Evolutionary conservation across 2,113 vertebrate genomes (phyloP), one percentile per base, ranked within the genome.

Genomic region (Mustela nigripes): DNA sequence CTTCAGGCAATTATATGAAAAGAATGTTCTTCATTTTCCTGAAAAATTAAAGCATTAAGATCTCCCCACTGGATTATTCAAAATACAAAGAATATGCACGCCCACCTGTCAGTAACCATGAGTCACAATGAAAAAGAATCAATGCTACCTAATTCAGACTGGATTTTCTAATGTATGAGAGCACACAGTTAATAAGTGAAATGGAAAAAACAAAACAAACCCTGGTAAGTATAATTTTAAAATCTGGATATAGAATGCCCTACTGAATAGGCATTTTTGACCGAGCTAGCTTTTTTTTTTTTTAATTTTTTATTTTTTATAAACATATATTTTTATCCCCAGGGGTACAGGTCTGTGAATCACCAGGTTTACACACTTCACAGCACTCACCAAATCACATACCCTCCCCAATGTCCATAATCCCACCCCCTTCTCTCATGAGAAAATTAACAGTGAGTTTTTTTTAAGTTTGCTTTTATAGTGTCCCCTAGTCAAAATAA

Each of bases 401-500:
- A n/a, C n/a, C n/a, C n/a, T n/a, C n/a, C n/a, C n/a, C n/a, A n/a
- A n/a, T n/a, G n/a, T n/a, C n/a, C n/a, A n/a, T n/a, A n/a, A n/a
- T n/a, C n/a, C n/a, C n/a, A n/a, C n/a, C n/a, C n/a, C n/a, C n/a
- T n/a, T n/a, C n/a, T n/a, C n/a, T 69, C 26, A 90, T 65, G 80
- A 97, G 92, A 96, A 97, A 84, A 69, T 67, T 88, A 95, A 84
- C 0, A 79, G 53, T 94, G 39, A 92, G 42, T 21, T 82, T 58
- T 58, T 87, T 62, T 88, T 67, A 85, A 76, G 33, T 50, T 91
- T 89, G 63, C 42, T 88, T 89, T 93, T 86, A 89, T 62, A 78
- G 4, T 53, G 45, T 67, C 5, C 3, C 26, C 15, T 81, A 62
- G 63, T 91, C 84, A 95, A 94, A 94, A 97, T 45, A 91, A 90